Evolutionary conservation across 2,113 vertebrate genomes (phyloP), one percentile per base, ranked within the genome.

Genomic region (Pedionomus torquatus): DNA sequence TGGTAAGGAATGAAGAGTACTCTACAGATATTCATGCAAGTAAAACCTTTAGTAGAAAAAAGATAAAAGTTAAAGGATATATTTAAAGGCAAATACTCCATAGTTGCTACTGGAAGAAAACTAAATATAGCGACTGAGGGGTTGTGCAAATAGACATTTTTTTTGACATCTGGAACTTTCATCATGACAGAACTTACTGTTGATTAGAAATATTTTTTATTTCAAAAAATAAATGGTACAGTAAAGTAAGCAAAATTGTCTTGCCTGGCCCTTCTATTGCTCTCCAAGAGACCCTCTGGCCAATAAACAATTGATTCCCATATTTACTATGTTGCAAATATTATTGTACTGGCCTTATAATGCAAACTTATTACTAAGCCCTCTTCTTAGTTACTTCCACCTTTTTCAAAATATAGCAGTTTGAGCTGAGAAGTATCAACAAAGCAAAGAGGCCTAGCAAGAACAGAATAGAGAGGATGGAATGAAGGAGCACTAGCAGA

Each of bases 101-200:
- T 8, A 46, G 19, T 2, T 60, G 24, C 25, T 78, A 44, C 28
- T 41, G 79, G 57, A 18, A 89, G n/a, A 85, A 91, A 71, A 87
- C 30, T 79, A 11, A 43, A 6, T 37, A 30, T 30, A 66, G 55
- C 28, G 9, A 57, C 18, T 19, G 17, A 2, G 2, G 1, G 0
- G 4, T 75, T 89, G 4, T 69, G 17, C 10, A 88, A 80, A 90
- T 26, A 63, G 4, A 7, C 9, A 3, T 23, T 28, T 60, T 74
- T 83, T 52, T 7, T 0, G 3, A 43, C 23, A 39, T 14, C 12
- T 54, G 10, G 16, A 94, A 69, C 87, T 81, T 83, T 66, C 9
- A 70, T 48, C 28, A 84, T 44, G 26, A 63, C 11, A 14, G 8
- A 93, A 69, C 10, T 30, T 52, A 37, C 10, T 58, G 12, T n/a